Evolutionary conservation across 2,113 vertebrate species (phyloP).

Genomic region (Trematomus loennbergii): DNA sequence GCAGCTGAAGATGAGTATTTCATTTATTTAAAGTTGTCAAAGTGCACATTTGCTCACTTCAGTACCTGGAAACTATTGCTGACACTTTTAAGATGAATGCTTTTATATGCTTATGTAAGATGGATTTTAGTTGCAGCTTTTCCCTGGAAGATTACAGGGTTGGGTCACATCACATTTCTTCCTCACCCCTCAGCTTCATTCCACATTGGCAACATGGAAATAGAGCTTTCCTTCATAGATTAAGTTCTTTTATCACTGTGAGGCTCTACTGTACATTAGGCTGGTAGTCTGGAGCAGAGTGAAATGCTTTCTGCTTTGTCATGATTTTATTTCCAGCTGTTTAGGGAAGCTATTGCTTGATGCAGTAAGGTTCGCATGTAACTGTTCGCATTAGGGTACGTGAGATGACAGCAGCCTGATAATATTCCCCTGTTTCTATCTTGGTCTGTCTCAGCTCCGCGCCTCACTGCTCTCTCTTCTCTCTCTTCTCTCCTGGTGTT

Average conservation of each 20-base stretch:
- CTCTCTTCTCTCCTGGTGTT: slow-evolving; percentile 29
- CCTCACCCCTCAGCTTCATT: slow-evolving; percentile 3
- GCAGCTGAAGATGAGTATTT: background rate
- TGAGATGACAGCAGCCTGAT: slow-evolving; percentile 2
- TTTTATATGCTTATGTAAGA: background rate
- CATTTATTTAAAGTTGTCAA: background rate
- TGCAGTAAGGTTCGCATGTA: too few species aligned
- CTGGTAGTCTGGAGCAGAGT: background rate
- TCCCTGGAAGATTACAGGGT: slow-evolving; percentile 47
- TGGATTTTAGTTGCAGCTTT: slow-evolving; percentile 42
- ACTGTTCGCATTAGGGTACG: too few species aligned
- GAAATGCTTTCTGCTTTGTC: background rate
- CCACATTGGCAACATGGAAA: slow-evolving; percentile 47
- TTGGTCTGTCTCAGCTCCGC: background rate
- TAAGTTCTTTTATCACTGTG: background rate
- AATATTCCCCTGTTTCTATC: slow-evolving; percentile 22
- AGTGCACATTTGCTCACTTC: slow-evolving; percentile 12
- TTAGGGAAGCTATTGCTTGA: background rate
- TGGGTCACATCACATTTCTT: slow-evolving; percentile 44
- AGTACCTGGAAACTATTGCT: background rate
- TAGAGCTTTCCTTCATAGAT: slow-evolving; percentile 20
- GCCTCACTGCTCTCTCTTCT: background rate
- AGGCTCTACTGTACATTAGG: too few species aligned
- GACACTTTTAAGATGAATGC: slow-evolving; percentile 18
- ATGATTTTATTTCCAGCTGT: slow-evolving; percentile 18